These are phyloP conservation scores for Chloroceryle amazona DNA, from an alignment of 2,797 vertebrate species.

Conservation along the genomic window DNA sequence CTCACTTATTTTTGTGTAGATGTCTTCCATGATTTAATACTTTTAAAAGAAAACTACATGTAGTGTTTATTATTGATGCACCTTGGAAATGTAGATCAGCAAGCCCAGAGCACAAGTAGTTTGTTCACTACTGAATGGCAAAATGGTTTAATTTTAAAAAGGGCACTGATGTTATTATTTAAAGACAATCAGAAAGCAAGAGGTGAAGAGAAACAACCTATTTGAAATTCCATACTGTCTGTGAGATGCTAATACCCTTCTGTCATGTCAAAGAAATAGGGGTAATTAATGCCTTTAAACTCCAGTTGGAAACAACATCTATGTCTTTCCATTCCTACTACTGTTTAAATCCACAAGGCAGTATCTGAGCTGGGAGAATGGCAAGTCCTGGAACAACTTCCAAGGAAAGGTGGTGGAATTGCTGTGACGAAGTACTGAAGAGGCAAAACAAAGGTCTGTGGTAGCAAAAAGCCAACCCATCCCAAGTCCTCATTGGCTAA, in stretches of 20 bases:
- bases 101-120: not conserved
- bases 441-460: not conserved
- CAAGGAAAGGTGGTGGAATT: not conserved
- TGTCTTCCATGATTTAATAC: not conserved
- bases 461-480: not conserved
- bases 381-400: not conserved
- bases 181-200: conserved; percentile 10
- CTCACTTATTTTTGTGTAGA: not conserved
- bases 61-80: not conserved
- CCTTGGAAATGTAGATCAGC: conserved; percentile 6
- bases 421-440: not conserved
- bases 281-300: not conserved
- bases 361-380: not conserved
- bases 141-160: conserved; percentile 40
- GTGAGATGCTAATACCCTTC: not conserved
- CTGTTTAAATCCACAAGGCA: not conserved
- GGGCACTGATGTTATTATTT: conserved; percentile 5
- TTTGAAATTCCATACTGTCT: not conserved
- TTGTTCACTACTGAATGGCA: conserved; percentile 44
- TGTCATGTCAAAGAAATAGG: not conserved
- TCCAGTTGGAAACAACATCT: not conserved
- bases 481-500: not conserved
- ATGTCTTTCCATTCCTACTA: not conserved
- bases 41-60: not conserved
- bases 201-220: not conserved